Conservation (phyloP, 1,140 invertebrate genomes). For the Amyelois transitella region DNA sequence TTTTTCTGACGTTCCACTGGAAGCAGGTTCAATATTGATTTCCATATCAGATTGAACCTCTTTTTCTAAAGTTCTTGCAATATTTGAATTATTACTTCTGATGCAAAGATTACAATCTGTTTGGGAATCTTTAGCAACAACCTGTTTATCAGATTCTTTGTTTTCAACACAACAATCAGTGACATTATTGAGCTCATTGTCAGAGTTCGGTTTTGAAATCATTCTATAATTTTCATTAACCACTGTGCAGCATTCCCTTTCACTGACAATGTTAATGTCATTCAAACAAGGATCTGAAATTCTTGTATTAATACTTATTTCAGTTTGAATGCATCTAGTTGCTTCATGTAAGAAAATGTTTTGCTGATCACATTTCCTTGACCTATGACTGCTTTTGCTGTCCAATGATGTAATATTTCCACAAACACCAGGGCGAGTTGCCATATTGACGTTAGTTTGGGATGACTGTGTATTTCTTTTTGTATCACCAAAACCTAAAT, state of each 20-base stretch:
- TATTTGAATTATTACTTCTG: background rate
- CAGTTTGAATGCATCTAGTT: constrained; percentile 51
- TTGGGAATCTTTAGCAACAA: background rate
- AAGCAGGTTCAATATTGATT: background rate
- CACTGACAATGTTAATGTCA: constrained; percentile 50
- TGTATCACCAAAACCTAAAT: background rate
- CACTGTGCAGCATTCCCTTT: constrained; percentile 34
- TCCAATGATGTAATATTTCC: constrained; percentile 17
- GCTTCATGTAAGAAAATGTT: constrained; percentile 31
- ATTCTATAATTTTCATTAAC: constrained; percentile 36
- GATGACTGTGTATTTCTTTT: constrained; percentile 39
- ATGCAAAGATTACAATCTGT: background rate
- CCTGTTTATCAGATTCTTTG: background rate
- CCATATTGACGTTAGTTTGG: constrained; percentile 36
- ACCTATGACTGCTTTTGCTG: constrained; percentile 7
- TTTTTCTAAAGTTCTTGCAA: constrained; percentile 1
- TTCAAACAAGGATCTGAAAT: constrained; percentile 51
- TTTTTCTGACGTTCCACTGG: background rate
- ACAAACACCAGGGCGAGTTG: constrained; percentile 16
- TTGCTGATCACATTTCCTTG: constrained; percentile 1
- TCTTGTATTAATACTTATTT: constrained; percentile 59
- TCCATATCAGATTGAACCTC: constrained; percentile 5
- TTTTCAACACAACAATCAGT: background rate
- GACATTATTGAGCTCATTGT: constrained; percentile 10
- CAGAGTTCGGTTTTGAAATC: constrained; percentile 17